Evolutionary conservation across 2,113 vertebrate genomes (phyloP), one percentile per base, ranked within the genome.

Genomic region (Leucopsar rothschildi): DNA sequence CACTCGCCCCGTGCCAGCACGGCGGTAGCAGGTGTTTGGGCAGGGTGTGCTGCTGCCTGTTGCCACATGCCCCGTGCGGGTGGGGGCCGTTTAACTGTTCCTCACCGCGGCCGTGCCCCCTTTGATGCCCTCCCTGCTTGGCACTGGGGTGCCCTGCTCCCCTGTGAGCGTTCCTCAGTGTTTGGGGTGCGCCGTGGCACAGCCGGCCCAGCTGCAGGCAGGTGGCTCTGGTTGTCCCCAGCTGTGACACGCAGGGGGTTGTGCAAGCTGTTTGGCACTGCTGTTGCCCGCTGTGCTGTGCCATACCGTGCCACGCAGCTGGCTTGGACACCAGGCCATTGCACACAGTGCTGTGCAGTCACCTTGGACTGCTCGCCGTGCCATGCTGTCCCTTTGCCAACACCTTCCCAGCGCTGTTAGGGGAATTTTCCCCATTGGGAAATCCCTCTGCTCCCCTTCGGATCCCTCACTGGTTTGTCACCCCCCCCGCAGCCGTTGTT

Each of bases 11-110:
- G 19, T 90, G 94, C 95, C 93, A 79, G 82, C 52, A 35, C 70
- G 37, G 71, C 82, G 11, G 69, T 68, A 92, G 97, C 97, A 97
- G 97, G 97, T 97, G 97, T 97, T 96, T 96, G 57, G 90, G 95
- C 64, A 66, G 85, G 88, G 75, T 33, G 91, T 39, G 53, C 22
- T 17, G 17, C 11, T 80, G 95, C 97, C 91, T 87, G 97, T 93
- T 79, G 94, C 86, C 56, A 29, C 97, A 95, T 28, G 95, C 68
- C 86, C 14, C 2, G 56, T 33, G 65, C 55, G 29, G 80, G 83
- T 4, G 50, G 65, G 15, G 55, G 78, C 68, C 35, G 93, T 86
- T 92, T 42, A 90, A 92, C 96, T 90, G 94, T 92, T 95, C 82
- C 66, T 79, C 29, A 2, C 35, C 6, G 9, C 31, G 28, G 27